These are phyloP conservation scores for Micrasema minimum DNA, from an alignment of 1,140 invertebrate species.

Conservation along the genomic window DNA sequence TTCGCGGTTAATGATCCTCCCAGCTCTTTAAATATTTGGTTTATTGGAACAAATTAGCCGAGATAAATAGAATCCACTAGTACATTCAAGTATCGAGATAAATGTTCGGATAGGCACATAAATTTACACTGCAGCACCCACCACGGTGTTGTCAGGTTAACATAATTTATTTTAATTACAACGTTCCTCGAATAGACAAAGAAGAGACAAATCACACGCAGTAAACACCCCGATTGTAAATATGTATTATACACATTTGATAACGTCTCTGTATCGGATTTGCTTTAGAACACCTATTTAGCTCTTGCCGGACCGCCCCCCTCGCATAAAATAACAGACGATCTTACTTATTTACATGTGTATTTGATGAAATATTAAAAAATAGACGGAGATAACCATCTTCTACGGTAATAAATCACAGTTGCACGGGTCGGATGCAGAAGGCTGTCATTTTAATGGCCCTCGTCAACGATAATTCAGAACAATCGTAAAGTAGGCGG, in stretches of 20 bases:
- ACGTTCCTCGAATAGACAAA: conserved; percentile 21
- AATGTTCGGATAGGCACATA: conserved; percentile 2
- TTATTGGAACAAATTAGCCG: conserved; percentile 17
- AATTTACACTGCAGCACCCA: conserved; percentile 24
- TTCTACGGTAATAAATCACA: conserved; percentile 13
- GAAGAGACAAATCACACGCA: conserved; percentile 30
- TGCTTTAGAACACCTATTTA: conserved; percentile 7
- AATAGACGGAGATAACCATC: conserved; percentile 32
- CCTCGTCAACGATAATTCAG: conserved; percentile 18
- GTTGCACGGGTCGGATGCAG: conserved; percentile 32
- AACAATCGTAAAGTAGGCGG: conserved; percentile 29
- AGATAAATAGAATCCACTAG: conserved; percentile 9
- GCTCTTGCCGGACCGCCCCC: neutral
- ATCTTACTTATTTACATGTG: conserved; percentile 13
- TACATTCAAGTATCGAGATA: conserved; percentile 2
- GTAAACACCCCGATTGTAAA: conserved; percentile 25
- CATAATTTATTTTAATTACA: conserved; percentile 38
- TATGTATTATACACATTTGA: conserved; percentile 19
- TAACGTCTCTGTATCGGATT: conserved; percentile 34
- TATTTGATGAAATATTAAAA: conserved; percentile 38
- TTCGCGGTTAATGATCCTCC: too few relatives aligned
- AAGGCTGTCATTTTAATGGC: conserved; percentile 31
- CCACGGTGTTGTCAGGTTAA: conserved; percentile 23
- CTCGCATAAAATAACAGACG: conserved; percentile 11
- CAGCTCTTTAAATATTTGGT: conserved; percentile 8